Conservation (phyloP, 1,140 invertebrate genomes). For the Theocolax elegans region DNA sequence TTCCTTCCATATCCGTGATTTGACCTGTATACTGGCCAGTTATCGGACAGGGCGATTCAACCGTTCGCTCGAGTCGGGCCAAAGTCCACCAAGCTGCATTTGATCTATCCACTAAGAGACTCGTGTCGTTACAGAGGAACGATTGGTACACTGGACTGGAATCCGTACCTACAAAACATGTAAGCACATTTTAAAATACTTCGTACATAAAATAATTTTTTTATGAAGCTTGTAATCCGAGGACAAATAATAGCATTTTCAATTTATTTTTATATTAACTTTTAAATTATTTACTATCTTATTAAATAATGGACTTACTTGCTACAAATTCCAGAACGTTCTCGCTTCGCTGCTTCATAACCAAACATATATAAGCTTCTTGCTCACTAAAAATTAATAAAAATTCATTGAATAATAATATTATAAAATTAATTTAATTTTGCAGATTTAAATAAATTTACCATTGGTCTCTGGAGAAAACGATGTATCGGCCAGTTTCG, state of each 20-base stretch:
- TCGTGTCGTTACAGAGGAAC: constrained; percentile 62
- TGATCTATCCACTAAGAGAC: constrained; percentile 51
- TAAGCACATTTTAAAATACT: background rate
- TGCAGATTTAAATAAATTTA: constrained; percentile 44
- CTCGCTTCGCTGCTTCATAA: constrained; percentile 72
- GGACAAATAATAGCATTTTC: no score
- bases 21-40: constrained; percentile 76
- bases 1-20: constrained; percentile 74
- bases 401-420: constrained; percentile 36
- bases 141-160: constrained; percentile 55
- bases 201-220: no score
- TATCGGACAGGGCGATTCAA: constrained; percentile 75
- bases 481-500: constrained; percentile 60
- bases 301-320: constrained; percentile 50
- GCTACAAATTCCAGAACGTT: constrained; percentile 75
- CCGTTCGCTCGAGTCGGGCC: constrained; percentile 67
- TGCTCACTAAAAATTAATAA: constrained; percentile 71
- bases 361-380: constrained; percentile 74
- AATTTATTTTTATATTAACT: background rate
- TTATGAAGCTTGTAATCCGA: no score
- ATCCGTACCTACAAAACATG: constrained; percentile 49
- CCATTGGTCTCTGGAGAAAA: constrained; percentile 64
- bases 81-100: constrained; percentile 71
- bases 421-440: constrained; percentile 16
- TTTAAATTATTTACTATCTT: no score